These are phyloP conservation scores for Phenganax marumi DNA, from an alignment of 92 coral and sea anemone species.

Conservation along the genomic window DNA sequence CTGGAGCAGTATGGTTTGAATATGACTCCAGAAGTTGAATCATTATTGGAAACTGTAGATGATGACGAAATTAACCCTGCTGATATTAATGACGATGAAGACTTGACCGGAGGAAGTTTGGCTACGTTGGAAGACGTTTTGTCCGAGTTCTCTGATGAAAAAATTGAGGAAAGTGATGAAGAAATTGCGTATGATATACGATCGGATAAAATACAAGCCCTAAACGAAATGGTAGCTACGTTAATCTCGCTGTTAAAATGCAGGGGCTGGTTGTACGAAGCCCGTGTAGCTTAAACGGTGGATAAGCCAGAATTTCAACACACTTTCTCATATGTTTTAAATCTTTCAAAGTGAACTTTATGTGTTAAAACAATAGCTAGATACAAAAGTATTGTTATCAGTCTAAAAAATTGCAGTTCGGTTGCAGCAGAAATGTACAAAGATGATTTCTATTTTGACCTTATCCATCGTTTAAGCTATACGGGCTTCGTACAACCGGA, in stretches of 20 bases:
- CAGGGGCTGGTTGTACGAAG: too few relatives aligned
- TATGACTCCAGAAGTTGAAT: neutral
- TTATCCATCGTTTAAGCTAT: too few relatives aligned
- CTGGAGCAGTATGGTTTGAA: neutral
- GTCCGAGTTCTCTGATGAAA: slow-evolving; percentile 61
- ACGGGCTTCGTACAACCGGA: too few relatives aligned
- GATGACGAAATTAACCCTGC: neutral
- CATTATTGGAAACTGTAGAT: neutral
- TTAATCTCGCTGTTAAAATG: neutral
- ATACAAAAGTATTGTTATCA: too few relatives aligned
- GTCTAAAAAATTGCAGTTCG: too few relatives aligned
- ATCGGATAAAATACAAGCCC: slow-evolving; percentile 72
- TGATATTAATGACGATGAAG: slow-evolving; percentile 47
- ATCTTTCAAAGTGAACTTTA: too few relatives aligned
- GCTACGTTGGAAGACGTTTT: slow-evolving; percentile 69
- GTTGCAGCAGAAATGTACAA: too few relatives aligned
- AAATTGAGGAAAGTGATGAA: slow-evolving; percentile 54
- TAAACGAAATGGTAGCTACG: slow-evolving; percentile 66
- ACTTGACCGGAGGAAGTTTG: slow-evolving; percentile 89
- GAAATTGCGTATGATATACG: slow-evolving; percentile 78
- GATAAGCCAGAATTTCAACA: too few relatives aligned
- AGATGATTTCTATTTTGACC: too few relatives aligned
- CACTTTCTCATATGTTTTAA: too few relatives aligned
- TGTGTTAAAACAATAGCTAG: too few relatives aligned
- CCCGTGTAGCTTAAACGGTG: too few relatives aligned